These are phyloP conservation scores for Pollenia angustigena DNA, from an alignment of 2,888 invertebrate species.

Conservation along the genomic window DNA sequence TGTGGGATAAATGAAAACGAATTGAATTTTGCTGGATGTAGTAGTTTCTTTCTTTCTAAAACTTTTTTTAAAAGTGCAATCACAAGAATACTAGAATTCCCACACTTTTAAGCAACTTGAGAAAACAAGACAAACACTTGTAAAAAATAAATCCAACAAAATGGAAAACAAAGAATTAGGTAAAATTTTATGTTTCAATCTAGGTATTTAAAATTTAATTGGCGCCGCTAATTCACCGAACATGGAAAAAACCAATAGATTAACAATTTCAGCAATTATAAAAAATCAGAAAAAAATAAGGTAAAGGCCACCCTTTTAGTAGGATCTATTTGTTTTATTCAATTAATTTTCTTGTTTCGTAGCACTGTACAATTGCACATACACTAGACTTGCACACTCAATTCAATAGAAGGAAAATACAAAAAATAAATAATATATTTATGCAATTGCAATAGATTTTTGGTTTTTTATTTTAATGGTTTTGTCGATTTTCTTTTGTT, in stretches of 20 bases:
- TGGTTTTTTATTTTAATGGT: conserved; percentile 52
- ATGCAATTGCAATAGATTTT: conserved; percentile 65
- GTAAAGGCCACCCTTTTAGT: conserved; percentile 68
- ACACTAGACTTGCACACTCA: conserved; percentile 33
- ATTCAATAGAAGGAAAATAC: conserved; percentile 5
- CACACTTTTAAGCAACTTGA: conserved; percentile 40
- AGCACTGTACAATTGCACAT: conserved; percentile 41
- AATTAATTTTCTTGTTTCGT: conserved; percentile 21
- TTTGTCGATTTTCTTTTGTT: conserved; percentile 35
- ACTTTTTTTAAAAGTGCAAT: conserved; percentile 25
- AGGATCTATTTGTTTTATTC: conserved; percentile 44
- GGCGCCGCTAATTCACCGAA: conserved; percentile 59
- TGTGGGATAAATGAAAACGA: conserved; percentile 80
- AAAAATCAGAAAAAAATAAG: conserved; percentile 58
- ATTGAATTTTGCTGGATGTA: conserved; percentile 80
- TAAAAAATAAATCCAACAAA: conserved; percentile 34
- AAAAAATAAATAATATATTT: conserved; percentile 55
- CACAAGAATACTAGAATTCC: neutral
- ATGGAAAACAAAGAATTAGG: neutral
- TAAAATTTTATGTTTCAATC: neutral
- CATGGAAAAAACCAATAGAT: neutral
- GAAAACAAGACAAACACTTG: conserved; percentile 27
- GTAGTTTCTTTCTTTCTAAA: neutral
- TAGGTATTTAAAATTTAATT: conserved; percentile 60
- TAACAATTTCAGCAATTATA: conserved; percentile 40